Evolutionary conservation across 2,888 invertebrate species (phyloP).

Genomic region (Tinea semifulvella): DNA sequence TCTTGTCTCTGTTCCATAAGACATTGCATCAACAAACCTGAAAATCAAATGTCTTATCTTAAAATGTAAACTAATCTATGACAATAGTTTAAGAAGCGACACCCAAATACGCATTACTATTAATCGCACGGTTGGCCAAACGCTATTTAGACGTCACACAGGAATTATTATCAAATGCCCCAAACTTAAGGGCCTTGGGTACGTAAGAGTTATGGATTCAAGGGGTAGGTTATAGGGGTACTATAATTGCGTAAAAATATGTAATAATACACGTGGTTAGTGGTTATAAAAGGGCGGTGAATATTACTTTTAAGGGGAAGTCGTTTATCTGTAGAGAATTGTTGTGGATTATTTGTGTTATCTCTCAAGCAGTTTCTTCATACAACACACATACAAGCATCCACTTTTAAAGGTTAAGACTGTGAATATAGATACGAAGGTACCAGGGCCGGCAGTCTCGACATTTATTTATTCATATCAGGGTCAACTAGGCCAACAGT

Average conservation of each 20-base stretch:
- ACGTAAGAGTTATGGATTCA: conserved; percentile 11
- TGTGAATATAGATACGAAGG: no score
- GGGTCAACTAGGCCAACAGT: no score
- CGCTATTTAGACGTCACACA: conserved; percentile 7
- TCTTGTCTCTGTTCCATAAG: no score
- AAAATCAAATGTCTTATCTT: no score
- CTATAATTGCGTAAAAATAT: conserved; percentile 14
- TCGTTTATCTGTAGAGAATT: not conserved
- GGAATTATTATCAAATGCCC: conserved; percentile 6
- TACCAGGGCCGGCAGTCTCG: no score
- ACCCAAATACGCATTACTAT: conserved; percentile 1
- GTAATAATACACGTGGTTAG: conserved; percentile 10
- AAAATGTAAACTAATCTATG: conserved; percentile 5
- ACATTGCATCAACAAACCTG: no score
- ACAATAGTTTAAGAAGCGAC: conserved; percentile 1
- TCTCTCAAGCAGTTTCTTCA: no score
- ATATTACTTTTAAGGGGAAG: conserved; percentile 6
- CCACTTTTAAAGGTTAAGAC: no score
- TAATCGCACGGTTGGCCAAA: conserved; percentile 2
- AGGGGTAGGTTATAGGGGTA: conserved; percentile 3
- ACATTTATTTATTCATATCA: no score
- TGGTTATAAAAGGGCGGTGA: conserved; percentile 1
- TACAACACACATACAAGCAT: no score
- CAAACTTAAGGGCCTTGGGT: conserved; percentile 6
- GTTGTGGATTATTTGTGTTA: no score